Evolutionary conservation across 2,888 invertebrate species (phyloP).

Genomic region (Scrobipalpa atriplicella): DNA sequence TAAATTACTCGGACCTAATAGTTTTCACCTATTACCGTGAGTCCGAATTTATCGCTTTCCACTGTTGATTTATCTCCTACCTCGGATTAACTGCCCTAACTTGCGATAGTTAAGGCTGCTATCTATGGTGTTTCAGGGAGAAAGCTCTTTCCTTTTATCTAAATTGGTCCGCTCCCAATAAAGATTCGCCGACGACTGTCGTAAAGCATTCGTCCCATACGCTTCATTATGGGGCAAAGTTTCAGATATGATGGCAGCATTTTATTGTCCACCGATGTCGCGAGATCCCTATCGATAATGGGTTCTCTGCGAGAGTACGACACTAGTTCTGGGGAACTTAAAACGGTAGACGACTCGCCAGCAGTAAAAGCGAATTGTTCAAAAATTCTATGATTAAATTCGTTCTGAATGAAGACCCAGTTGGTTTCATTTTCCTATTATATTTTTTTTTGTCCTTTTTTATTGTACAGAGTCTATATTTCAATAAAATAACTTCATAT

Average conservation of each 20-base stretch:
- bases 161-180: conserved; percentile 82
- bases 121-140: conserved; percentile 80
- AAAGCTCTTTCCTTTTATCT: conserved; percentile 83
- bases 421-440: not conserved
- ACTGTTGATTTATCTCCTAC: conserved; percentile 79
- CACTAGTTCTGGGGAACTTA: conserved; percentile 14
- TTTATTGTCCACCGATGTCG: conserved; percentile 82
- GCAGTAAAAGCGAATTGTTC: not conserved
- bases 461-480: no score
- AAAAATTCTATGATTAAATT: not conserved
- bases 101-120: conserved; percentile 82
- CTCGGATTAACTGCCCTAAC: conserved; percentile 82
- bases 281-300: conserved; percentile 80
- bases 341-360: conserved; percentile 1
- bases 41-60: conserved; percentile 76
- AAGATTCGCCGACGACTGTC: conserved; percentile 80
- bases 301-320: conserved; percentile 50
- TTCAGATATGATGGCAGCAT: conserved; percentile 82
- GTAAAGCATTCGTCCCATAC: conserved; percentile 82
- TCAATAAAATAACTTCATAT: no score
- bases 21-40: conserved; percentile 81
- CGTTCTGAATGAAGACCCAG: not conserved
- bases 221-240: conserved; percentile 82
- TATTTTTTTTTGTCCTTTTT: no score
- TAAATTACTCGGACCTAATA: conserved; percentile 77